These are phyloP conservation scores for Octodon degus DNA, from an alignment of 2,113 vertebrate species.

Conservation along the genomic window DNA sequence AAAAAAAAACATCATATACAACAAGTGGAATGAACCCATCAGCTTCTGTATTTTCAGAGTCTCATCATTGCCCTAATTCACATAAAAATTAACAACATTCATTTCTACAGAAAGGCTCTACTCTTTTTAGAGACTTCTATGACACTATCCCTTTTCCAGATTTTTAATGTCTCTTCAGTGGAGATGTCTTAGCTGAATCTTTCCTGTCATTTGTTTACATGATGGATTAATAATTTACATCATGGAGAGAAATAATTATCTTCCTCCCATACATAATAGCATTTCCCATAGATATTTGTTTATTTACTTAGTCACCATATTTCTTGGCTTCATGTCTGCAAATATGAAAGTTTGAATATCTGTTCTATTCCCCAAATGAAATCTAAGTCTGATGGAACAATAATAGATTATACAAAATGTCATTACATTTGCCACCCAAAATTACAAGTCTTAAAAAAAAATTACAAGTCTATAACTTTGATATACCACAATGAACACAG, in stretches of 20 bases:
- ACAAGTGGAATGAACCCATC: not conserved
- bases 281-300: constrained; percentile 37
- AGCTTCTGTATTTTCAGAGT: not conserved
- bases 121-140: not conserved
- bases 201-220: not conserved
- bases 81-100: not conserved
- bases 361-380: not conserved
- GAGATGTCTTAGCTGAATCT: not conserved
- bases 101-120: not conserved
- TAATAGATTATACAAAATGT: not conserved
- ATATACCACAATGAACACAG: not conserved
- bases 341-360: constrained; percentile 20
- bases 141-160: not conserved
- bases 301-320: constrained; percentile 25
- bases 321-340: constrained; percentile 9
- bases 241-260: not conserved
- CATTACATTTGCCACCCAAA: constrained; percentile 8
- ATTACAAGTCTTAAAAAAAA: constrained; percentile 9
- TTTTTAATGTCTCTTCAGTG: not conserved
- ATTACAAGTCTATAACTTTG: not conserved
- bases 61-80: not conserved
- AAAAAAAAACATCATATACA: constrained; percentile 22
- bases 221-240: constrained; percentile 17
- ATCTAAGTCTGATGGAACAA: not conserved
- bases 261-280: not conserved